Percentiles rank a stretch among this genome's conserved stretches.
These are phyloP conservation scores for Aricia artaxerxes DNA, from an alignment of 2,888 invertebrate genomes.

Conservation along the genomic window DNA sequence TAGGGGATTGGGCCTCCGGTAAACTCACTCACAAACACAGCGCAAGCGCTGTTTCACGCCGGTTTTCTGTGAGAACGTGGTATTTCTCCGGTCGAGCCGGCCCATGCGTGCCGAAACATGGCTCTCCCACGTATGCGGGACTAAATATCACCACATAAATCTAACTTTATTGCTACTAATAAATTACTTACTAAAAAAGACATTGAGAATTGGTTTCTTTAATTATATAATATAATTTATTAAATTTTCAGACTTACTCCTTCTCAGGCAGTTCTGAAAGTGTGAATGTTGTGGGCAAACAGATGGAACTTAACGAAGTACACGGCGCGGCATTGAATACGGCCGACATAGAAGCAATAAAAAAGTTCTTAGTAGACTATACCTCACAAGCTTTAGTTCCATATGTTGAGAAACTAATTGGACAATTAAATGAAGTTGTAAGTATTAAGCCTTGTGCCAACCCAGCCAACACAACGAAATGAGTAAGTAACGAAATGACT, in stretches of 20 bases:
- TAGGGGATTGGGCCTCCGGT: too few species aligned
- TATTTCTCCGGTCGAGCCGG: too few species aligned
- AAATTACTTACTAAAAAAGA: too few species aligned
- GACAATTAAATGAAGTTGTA: conserved; percentile 84
- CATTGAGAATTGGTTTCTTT: too few species aligned
- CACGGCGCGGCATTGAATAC: conserved; percentile 89
- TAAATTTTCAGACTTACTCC: conserved; percentile 65
- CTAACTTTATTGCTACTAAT: too few species aligned
- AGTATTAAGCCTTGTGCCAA: conserved; percentile 21
- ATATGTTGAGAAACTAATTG: conserved; percentile 94
- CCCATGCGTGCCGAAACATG: too few species aligned
- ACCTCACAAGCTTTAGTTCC: conserved; percentile 92
- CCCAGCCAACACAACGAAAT: not conserved
- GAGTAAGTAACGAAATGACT: not conserved
- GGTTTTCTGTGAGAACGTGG: too few species aligned
- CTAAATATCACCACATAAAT: too few species aligned
- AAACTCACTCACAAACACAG: too few species aligned
- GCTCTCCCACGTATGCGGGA: too few species aligned
- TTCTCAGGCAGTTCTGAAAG: conserved; percentile 81
- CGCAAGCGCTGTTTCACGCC: too few species aligned
- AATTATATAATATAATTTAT: not conserved
- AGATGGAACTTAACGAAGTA: conserved; percentile 73
- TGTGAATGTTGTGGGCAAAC: conserved; percentile 76
- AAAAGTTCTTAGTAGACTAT: conserved; percentile 93
- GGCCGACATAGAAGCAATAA: conserved; percentile 91